Evolutionary conservation across 2,113 vertebrate genomes (phyloP).

Genomic region (Anolis carolinensis): DNA sequence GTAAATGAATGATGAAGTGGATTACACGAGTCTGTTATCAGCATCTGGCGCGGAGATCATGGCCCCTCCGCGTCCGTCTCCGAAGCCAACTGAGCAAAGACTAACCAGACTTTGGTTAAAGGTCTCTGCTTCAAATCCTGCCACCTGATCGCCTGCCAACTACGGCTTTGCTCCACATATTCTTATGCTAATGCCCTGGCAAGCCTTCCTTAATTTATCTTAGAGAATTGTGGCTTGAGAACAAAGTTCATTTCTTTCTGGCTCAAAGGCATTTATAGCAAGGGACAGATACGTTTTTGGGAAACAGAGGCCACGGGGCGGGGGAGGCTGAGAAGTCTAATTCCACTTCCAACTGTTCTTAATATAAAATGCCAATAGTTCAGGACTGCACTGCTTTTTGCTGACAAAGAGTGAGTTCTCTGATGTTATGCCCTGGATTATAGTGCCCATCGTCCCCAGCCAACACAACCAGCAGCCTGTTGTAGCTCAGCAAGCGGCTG

Average conservation of each 20-base stretch:
- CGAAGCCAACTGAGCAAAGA: background rate
- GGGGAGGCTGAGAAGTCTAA: background rate
- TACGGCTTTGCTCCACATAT: no score
- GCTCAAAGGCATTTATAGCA: background rate
- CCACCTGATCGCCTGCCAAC: background rate
- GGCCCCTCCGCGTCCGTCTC: background rate
- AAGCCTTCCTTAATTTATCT: background rate
- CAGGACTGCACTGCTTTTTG: background rate
- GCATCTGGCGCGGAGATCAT: background rate
- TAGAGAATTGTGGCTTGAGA: background rate
- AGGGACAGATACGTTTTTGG: background rate
- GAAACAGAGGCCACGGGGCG: background rate
- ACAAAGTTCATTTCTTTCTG: background rate
- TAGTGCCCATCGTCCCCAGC: background rate
- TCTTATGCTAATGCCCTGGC: background rate
- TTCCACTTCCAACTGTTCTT: background rate
- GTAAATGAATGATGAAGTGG: background rate
- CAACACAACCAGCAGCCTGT: background rate
- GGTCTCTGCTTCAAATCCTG: constrained; percentile 12
- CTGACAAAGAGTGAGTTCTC: background rate
- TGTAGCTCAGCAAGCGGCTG: no score
- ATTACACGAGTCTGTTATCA: background rate
- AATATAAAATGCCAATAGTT: background rate
- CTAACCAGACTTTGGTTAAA: background rate
- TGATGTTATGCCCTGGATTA: background rate